Evolutionary conservation across 2,797 vertebrate genomes (phyloP).

Genomic region (Thunnus albacares): DNA sequence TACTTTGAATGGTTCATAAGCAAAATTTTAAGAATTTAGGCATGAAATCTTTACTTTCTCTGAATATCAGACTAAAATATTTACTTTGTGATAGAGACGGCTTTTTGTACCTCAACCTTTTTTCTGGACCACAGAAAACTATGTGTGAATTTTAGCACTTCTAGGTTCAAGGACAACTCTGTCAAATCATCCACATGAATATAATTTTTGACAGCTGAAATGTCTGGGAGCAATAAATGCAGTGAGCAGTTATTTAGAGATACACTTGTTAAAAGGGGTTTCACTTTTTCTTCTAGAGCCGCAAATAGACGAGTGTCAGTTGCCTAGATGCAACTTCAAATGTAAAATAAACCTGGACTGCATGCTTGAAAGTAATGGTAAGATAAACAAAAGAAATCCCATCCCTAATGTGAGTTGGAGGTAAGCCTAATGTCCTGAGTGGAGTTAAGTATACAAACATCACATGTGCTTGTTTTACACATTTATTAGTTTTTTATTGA

Average conservation of each 20-base stretch:
- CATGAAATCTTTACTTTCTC: background rate
- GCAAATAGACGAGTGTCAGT: background rate
- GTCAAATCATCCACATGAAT: slow-evolving; percentile 10
- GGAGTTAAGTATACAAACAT: slow-evolving; percentile 1
- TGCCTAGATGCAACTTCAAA: background rate
- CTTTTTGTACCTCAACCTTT: background rate
- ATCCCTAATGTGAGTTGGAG: slow-evolving; percentile 2
- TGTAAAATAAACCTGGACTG: background rate
- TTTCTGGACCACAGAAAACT: background rate
- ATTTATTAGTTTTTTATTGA: background rate
- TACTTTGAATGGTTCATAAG: background rate
- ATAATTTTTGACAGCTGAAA: slow-evolving; percentile 15
- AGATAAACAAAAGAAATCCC: background rate
- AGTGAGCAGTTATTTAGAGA: slow-evolving; percentile 5
- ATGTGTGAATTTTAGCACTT: background rate
- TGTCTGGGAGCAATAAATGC: background rate
- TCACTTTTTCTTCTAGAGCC: background rate
- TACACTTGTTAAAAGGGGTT: background rate
- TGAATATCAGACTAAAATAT: background rate
- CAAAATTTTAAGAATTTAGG: background rate
- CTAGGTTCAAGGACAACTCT: background rate
- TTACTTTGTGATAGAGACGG: background rate
- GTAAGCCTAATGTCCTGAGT: background rate
- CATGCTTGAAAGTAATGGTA: background rate
- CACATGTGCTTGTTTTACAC: background rate